Base-by-base conservation (phyloP, 2,113 vertebrate genomes). In the Lampris incognitus region DNA sequence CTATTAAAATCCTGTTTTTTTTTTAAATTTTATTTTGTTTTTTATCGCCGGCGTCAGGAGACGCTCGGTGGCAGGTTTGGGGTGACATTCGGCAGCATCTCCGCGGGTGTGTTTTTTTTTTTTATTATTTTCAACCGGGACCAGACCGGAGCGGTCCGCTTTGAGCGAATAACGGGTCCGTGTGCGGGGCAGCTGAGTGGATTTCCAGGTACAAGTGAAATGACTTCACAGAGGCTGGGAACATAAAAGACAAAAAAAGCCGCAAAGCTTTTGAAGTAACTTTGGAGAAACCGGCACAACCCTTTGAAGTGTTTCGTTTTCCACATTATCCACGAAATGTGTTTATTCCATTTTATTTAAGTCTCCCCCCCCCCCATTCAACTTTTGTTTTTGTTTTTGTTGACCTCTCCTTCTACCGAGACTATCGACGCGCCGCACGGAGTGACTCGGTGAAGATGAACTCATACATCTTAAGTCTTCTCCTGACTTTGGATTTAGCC, bases 401-500 rank as follows among this genome's bases (percentile, higher is more conserved):
- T 24, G 24, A 24, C 24, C 24, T 52, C 50, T 52, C 3, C 3
- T 52, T 52, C 13, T 52, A 52, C n/a, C 55, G 13, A 57, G 13
- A 57, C n/a, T 37, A 11, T 37, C 55, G 24, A n/a, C 10, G 13
- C 24, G 24, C 24, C 24, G 24, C 24, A 24, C 24, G 24, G 24
- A 24, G 24, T 24, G 24, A 24, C 24, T 24, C 24, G 24, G 66
- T 58, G 61, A 97, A 95, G 92, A 99, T 99, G 97, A 97, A 96
- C 95, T 94, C 92, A 93, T 96, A 93, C 86, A 86, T 97, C 55
- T 89, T 96, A 87, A 95, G 95, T 85, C 91, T 97, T 58, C 89
- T 98, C 54, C 93, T 98, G 77, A 90, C 95, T 81, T 85, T 98
- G 95, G 96, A 97, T 92, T 88, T 98, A 83, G 95, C 94, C 85